A percentile compares a stretch with the other conserved stretches of the same genome.
These are phyloP conservation scores for Dorcus parallelipipedus DNA, from an alignment of 2,888 invertebrate species.

Conservation along the genomic window DNA sequence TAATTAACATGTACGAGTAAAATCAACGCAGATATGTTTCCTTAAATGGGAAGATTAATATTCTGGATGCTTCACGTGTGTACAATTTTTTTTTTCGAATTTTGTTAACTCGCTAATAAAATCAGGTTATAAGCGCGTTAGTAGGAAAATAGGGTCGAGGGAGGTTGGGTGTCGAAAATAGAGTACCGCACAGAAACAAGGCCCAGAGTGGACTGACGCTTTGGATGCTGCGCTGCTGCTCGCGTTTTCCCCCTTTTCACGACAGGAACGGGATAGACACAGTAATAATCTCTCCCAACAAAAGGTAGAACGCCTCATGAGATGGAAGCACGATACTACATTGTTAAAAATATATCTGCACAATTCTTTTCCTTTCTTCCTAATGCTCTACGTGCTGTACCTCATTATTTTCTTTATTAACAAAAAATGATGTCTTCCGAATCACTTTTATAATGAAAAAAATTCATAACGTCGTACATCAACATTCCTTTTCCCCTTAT, in stretches of 20 bases:
- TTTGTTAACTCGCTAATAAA: slow-evolving; percentile 9
- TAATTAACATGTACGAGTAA: too few relatives aligned
- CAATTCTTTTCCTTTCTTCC: background rate
- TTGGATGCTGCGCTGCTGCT: slow-evolving; percentile 13
- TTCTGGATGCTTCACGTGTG: too few relatives aligned
- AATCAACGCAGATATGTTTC: too few relatives aligned
- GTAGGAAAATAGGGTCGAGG: slow-evolving; percentile 35
- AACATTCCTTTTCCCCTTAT: too few relatives aligned
- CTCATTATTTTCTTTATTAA: too few relatives aligned
- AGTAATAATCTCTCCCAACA: background rate
- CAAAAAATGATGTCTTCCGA: too few relatives aligned
- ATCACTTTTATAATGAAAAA: too few relatives aligned
- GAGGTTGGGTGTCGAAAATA: slow-evolving; percentile 39
- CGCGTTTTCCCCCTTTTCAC: slow-evolving; percentile 2
- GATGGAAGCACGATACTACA: background rate
- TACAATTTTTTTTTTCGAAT: background rate
- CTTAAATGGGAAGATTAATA: too few relatives aligned
- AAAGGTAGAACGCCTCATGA: background rate
- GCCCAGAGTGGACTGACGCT: slow-evolving; percentile 42
- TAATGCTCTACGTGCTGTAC: too few relatives aligned
- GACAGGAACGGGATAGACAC: background rate
- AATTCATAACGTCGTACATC: too few relatives aligned
- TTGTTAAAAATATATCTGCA: background rate
- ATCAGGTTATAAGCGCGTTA: slow-evolving; percentile 22
- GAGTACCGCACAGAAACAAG: slow-evolving; percentile 41